Base-by-base conservation (phyloP, 2,888 invertebrate species). In the Hedychridium roseum region DNA sequence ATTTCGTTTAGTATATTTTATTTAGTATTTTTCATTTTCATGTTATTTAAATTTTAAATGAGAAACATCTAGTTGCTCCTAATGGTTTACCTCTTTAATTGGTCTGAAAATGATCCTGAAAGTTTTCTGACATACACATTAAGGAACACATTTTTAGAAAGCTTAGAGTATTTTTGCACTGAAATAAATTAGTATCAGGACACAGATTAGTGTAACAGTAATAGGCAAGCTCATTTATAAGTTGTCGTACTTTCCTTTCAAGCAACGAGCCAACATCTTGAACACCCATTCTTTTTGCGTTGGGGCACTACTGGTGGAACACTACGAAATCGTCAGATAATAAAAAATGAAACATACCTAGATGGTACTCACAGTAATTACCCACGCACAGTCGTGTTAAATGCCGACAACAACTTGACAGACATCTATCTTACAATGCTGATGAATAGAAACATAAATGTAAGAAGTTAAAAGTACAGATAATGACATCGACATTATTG, bases 231-330 rank as follows among this genome's bases (percentile, higher is more conserved):
- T n/a, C 54, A 73, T 71, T 74, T 60, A 76, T 62, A 67, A 71
- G 66, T 72, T 68, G 66, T 76, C 73, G 69, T 76, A 66, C 71
- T 76, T 76, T 76, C 74, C 75, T 76, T 76, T 76, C 68, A 76
- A 76, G 76, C 74, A 68, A 71, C 73, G 73, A 74, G 70, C 68
- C 73, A 63, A 71, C 70, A 70, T n/a, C 76, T 76, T 70, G 71
- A 73, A 68, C 71, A 68, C 70, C 72, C 68, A 72, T 76, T 74
- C 73, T 74, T 74, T 76, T 73, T 71, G 67, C 71, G 66, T 73
- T 73, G 74, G 73, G 71, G 66, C 67, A 68, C 71, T 66, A 65
- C 68, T 60, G 69, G 68, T 68, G 70, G 62, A 74, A 72, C 64
- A 67, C 70, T 67, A 58, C 70, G 50, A 70, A 70, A 70, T 54